A percentile compares a stretch with the other conserved stretches of the same genome.
Evolutionary conservation across 92 coral and sea anemone genomes (phyloP).

Genomic region (Anthopleura xanthogrammica): DNA sequence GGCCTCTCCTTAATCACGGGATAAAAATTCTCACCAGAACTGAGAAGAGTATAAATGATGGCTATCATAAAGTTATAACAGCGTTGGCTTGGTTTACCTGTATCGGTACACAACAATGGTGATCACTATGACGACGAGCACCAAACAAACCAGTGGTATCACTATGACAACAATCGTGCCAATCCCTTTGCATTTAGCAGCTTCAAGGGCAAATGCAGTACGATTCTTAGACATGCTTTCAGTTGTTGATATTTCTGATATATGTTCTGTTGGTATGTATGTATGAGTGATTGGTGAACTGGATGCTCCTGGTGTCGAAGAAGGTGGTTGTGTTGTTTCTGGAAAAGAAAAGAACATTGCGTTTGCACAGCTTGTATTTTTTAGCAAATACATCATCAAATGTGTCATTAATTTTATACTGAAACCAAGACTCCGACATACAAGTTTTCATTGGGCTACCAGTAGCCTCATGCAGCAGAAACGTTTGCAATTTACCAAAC

Average conservation of each 20-base stretch:
- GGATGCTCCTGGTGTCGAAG: neutral
- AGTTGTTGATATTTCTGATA: neutral
- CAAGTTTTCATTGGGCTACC: neutral
- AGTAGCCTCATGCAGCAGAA: too few species aligned
- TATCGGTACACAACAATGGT: neutral
- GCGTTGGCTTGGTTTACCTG: neutral
- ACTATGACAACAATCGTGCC: constrained; percentile 1
- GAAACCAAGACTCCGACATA: neutral
- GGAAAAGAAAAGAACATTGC: too few species aligned
- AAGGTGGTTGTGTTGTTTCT: neutral
- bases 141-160: neutral
- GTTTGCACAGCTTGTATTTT: too few species aligned
- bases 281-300: neutral
- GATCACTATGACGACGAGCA: neutral
- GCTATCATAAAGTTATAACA: neutral
- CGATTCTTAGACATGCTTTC: neutral
- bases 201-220: constrained; percentile 1
- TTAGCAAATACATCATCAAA: too few species aligned
- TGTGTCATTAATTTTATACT: neutral
- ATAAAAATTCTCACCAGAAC: too few species aligned
- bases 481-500: too few species aligned
- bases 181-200: neutral
- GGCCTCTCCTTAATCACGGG: too few species aligned
- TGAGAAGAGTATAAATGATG: neutral
- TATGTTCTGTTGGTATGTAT: neutral